Evolutionary conservation across 2,113 vertebrate species (phyloP).

Genomic region (Recurvirostra avosetta): DNA sequence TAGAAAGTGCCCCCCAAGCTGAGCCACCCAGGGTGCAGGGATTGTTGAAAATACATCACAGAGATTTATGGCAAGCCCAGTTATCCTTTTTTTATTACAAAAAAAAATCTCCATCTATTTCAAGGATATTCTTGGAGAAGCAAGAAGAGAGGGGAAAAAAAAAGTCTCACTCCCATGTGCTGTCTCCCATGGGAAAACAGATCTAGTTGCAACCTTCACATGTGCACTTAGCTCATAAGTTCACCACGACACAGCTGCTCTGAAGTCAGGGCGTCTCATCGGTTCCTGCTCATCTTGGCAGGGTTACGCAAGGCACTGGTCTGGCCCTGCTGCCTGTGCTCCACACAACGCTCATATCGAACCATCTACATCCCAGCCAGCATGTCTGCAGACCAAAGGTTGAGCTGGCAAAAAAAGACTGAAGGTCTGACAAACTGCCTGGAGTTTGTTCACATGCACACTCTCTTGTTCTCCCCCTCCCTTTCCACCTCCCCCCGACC

Average conservation of each 20-base stretch:
- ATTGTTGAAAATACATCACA: neutral
- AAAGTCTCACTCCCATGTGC: neutral
- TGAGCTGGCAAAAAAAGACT: neutral
- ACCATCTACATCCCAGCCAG: neutral
- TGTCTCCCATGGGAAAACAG: neutral
- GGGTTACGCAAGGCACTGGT: neutral
- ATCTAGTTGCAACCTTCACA: neutral
- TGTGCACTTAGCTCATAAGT: neutral
- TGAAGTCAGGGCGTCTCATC: neutral
- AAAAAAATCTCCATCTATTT: neutral
- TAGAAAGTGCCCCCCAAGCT: neutral
- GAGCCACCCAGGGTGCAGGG: neutral
- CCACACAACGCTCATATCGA: neutral
- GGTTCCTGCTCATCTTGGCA: neutral
- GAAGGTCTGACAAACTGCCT: neutral
- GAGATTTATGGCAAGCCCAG: neutral
- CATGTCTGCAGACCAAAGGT: neutral
- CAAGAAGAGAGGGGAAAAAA: neutral
- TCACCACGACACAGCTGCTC: neutral
- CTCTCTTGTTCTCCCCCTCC: neutral
- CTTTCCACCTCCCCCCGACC: neutral
- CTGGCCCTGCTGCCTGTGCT: neutral
- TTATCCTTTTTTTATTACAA: neutral
- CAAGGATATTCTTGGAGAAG: neutral
- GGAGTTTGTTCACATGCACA: neutral